Evolutionary conservation across 2,113 vertebrate species (phyloP).

Genomic region (Erythrolamprus reginae): DNA sequence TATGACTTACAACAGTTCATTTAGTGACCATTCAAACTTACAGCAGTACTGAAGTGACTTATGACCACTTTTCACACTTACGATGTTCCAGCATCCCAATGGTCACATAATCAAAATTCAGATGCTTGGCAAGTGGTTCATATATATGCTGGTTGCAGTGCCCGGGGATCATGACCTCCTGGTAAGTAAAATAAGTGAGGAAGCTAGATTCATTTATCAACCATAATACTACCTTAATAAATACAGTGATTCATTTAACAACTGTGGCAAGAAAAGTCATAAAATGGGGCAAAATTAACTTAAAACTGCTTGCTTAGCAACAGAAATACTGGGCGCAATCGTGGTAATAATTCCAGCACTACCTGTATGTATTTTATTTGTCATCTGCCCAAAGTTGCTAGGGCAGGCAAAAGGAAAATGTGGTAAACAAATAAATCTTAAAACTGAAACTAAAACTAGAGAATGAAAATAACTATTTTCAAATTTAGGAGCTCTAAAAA

Average conservation of each 20-base stretch:
- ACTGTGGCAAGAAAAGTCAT: background rate
- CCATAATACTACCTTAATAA: background rate
- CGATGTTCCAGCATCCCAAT: background rate
- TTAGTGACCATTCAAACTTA: too few species aligned
- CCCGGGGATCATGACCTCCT: background rate
- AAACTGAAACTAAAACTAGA: background rate
- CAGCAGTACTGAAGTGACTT: too few species aligned
- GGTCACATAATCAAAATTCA: background rate
- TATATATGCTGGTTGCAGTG: background rate
- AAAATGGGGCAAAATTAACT: background rate
- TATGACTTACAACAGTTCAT: too few species aligned
- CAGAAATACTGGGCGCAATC: background rate
- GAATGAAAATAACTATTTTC: background rate
- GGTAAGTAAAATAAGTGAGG: background rate
- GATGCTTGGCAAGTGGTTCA: background rate
- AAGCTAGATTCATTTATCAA: background rate
- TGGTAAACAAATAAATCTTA: background rate
- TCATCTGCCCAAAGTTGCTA: background rate
- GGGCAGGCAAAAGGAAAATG: background rate
- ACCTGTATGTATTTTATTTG: background rate
- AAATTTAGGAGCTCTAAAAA: background rate
- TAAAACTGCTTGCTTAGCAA: background rate
- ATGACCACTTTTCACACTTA: too few species aligned
- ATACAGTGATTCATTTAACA: background rate
- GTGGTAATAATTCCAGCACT: background rate